phyloP scores from a whole-genome alignment of 1,140 invertebrate genomes.

The Brachionus paranguensis region DNA sequence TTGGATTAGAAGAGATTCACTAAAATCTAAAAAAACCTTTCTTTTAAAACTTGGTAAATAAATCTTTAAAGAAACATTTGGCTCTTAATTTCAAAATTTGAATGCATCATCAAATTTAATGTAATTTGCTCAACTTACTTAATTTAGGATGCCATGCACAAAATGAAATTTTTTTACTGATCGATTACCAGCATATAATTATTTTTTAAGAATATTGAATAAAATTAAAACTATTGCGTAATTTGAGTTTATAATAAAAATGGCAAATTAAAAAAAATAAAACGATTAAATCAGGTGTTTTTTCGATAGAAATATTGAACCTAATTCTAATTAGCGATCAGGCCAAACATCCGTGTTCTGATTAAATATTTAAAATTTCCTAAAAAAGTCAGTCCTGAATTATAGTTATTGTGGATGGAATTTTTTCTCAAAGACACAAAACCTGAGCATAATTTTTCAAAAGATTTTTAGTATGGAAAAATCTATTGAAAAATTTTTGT shows the following conservation, averaged over 20 bases:
- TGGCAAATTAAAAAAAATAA: too few species aligned
- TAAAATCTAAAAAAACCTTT: neutral
- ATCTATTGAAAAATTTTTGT: neutral
- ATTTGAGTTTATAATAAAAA: too few species aligned
- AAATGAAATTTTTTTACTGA: too few species aligned
- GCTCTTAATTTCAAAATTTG: neutral
- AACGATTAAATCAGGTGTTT: too few species aligned
- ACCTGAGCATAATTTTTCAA: neutral
- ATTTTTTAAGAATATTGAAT: too few species aligned
- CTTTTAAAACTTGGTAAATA: neutral
- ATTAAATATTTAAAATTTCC: neutral
- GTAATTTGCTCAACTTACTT: too few species aligned
- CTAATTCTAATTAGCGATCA: neutral
- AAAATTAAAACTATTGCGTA: too few species aligned
- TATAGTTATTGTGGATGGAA: neutral
- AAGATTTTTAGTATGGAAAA: neutral
- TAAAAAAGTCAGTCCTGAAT: neutral
- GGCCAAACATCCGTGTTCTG: too few species aligned
- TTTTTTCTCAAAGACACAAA: neutral
- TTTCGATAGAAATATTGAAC: neutral
- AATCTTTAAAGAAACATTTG: neutral
- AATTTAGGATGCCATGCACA: too few species aligned
- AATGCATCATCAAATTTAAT: neutral
- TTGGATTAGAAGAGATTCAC: neutral
- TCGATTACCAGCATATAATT: too few species aligned